These are phyloP conservation scores for Drosophila prosaltans DNA, from an alignment of 1,140 invertebrate genomes.

Conservation along the genomic window DNA sequence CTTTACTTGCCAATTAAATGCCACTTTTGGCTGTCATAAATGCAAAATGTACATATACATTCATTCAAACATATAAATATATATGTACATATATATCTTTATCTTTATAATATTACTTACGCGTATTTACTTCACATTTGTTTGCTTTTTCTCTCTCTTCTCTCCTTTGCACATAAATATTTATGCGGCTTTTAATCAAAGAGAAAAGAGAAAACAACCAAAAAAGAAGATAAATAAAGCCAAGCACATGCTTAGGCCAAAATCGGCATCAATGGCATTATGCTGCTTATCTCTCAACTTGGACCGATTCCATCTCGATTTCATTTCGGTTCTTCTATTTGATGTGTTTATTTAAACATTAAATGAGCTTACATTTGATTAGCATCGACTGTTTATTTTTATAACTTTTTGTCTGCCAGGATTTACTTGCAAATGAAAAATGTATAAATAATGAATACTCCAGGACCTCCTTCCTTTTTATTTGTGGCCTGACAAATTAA, in stretches of 20 bases:
- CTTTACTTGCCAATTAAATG: constrained; percentile 71
- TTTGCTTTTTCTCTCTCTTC: constrained; percentile 18
- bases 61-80: not conserved
- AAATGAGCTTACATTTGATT: constrained; percentile 77
- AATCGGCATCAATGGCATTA: constrained; percentile 3
- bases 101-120: constrained; percentile 11
- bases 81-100: not conserved
- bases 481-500: constrained; percentile 62
- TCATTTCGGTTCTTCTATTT: constrained; percentile 43
- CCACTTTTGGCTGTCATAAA: constrained; percentile 49
- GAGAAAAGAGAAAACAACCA: constrained; percentile 11
- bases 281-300: constrained; percentile 19
- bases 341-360: constrained; percentile 71
- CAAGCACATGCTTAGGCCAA: not conserved
- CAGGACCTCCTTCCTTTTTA: constrained; percentile 51
- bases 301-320: constrained; percentile 26
- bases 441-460: constrained; percentile 50
- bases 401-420: constrained; percentile 45
- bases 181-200: constrained; percentile 71
- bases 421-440: constrained; percentile 19
- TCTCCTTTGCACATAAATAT: constrained; percentile 58
- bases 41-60: constrained; percentile 40
- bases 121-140: constrained; percentile 4
- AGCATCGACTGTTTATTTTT: constrained; percentile 62
- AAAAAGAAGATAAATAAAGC: constrained; percentile 4